Evolutionary conservation across 2,888 invertebrate genomes (phyloP).

Genomic region (Noctua janthe): DNA sequence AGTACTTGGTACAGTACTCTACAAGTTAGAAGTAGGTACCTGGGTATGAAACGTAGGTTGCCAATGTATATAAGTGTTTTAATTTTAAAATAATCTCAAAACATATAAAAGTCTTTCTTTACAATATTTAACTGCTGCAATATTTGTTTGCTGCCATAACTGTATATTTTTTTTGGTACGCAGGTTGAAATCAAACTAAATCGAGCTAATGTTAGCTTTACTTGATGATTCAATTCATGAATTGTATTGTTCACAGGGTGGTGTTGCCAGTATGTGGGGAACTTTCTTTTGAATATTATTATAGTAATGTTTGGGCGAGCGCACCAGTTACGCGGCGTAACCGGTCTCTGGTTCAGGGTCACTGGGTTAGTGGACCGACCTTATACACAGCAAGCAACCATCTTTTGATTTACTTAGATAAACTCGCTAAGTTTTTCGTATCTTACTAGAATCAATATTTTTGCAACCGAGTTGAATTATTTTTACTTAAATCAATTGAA

Average conservation of each 20-base stretch:
- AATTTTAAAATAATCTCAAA: neutral
- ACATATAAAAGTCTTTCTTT: neutral
- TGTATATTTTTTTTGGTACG: neutral
- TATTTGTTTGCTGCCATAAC: neutral
- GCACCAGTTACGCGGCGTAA: slow-evolving; percentile 79
- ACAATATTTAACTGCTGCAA: neutral
- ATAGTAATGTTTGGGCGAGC: slow-evolving; percentile 63
- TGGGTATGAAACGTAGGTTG: neutral
- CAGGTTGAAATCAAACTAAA: neutral
- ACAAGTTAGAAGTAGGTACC: too few relatives aligned
- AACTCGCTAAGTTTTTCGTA: neutral
- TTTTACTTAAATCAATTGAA: neutral
- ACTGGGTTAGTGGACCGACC: slow-evolving; percentile 85
- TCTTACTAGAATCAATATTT: neutral
- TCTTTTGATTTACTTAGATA: slow-evolving; percentile 29
- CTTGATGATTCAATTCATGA: slow-evolving; percentile 30
- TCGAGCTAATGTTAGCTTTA: slow-evolving; percentile 7
- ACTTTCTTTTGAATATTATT: slow-evolving; percentile 62
- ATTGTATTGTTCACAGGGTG: slow-evolving; percentile 13
- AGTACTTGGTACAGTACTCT: too few relatives aligned
- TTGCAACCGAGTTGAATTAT: neutral
- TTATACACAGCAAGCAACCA: slow-evolving; percentile 36
- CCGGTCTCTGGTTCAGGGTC: slow-evolving; percentile 85
- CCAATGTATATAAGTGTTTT: neutral
- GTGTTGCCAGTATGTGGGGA: slow-evolving; percentile 25